Evolutionary conservation across 2,888 invertebrate species (phyloP), one percentile per base, ranked within the genome.

Genomic region (Sinhomidia bicolor): DNA sequence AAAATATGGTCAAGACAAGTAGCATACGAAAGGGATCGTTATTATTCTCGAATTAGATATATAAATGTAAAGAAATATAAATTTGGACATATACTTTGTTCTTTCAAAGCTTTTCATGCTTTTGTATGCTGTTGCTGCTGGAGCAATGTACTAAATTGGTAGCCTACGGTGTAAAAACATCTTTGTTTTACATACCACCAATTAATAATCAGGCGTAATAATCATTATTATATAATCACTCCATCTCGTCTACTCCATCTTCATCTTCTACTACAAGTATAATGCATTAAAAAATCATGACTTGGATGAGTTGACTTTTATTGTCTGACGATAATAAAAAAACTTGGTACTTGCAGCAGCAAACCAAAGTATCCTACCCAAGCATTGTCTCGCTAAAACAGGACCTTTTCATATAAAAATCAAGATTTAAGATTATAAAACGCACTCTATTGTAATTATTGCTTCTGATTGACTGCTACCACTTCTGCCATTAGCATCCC

Each of bases 101-200:
- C 36, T 17, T 71, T 32, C 9, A 6, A 23, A 17, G 20, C n/a
- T n/a, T n/a, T 32, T 17, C 65, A 36, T 44, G 23, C n/a, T n/a
- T 26, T 84, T 76, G 32, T 41, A 51, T n/a, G n/a, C n/a, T 62
- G 82, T 14, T 62, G 29, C 78, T 14, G 23, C 89, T 89, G 89
- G 89, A 90, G 85, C n/a, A n/a, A n/a, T n/a, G n/a, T 54, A 82
- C 29, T 62, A 79, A 91, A 92, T 90, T 92, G 92, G 91, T 91
- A 91, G 92, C 90, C 91, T 87, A 91, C 91, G 92, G 92, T n/a
- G n/a, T 92, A 90, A 90, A 91, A 92, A 92, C 91, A 91, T 91
- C 91, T 88, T 85, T 62, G 32, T 54, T 62, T 91, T 90, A n/a
- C n/a, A 89, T 91, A 89, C 88, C 89, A 90, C 85, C 85, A 89